Base-by-base conservation (phyloP, 2,888 invertebrate genomes). In the Ormyrus nitidulus region DNA sequence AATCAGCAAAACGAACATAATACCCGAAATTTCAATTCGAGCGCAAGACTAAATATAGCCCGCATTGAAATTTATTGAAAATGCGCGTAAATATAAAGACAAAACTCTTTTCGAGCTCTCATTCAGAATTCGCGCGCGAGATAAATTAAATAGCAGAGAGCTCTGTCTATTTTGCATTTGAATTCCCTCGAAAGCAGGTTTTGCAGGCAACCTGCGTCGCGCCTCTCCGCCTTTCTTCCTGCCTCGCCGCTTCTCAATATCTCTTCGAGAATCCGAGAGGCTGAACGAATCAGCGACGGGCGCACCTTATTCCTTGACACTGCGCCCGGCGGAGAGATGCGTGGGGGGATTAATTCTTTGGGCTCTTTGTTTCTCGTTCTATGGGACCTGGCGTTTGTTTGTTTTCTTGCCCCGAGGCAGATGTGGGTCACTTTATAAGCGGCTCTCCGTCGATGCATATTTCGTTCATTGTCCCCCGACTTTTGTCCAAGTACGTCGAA, bases 231-330 rank as follows among this genome's bases (percentile, higher is more conserved):
- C 19, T 44, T 54, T 62, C 49, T 54, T 53, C 34, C 46, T 48
- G 54, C 34, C 13, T 70, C 8, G 6, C 11, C 61, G 34, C 49
- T 48, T 62, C n/a, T 59, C 19, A 48, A 11, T 65, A 19, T 34
- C 61, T 9, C 13, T 59, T 59, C 19, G 19, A 76, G 75, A 79
- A 79, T 72, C 65, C 71, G 72, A 48, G 64, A 74, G 77, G 71
- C 54, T 68, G 72, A 81, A 80, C 82, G 82, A 77, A 81, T 79
- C 65, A 44, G 49, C 58, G 59, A 59, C 9, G 69, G 66, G 71
- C 72, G 56, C 76, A 72, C 76, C 81, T 72, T 69, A 56, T 71
- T 72, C 46, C 46, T 68, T 48, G 62, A 13, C 64, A 53, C 56
- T 62, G n/a, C 44, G 48, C 6, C 11, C 19, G 19, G 1, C 19